Base-by-base conservation (phyloP, 2,888 invertebrate species). In the Hydraecia micacea region DNA sequence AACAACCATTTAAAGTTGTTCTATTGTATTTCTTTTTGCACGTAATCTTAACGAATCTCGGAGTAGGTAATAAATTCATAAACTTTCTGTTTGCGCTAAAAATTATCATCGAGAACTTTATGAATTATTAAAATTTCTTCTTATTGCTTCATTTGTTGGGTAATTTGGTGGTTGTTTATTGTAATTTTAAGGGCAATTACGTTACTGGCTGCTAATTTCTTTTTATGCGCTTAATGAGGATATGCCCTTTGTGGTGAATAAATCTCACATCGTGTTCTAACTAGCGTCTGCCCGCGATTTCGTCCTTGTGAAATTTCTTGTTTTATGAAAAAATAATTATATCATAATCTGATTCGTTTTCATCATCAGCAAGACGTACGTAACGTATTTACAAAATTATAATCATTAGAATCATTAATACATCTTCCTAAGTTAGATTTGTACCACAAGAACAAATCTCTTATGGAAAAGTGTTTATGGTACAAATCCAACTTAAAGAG, bases 111-210 rank as follows among this genome's bases (percentile, higher is more conserved):
- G 60, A 62, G 67, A 87, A 87, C 75, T 88, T 87, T 58, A 62
- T 65, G 67, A 81, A 88, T 88, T 82, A 85, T 84, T 83, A 84
- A 80, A 80, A 79, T 81, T 80, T 68, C 49, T 75, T 67, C 71
- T 68, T 88, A 84, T 88, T 87, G 78, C 81, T 80, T 81, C 78
- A 73, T 80, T 88, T 80, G 87, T 77, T 86, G 25, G 65, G 49
- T 66, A 74, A 77, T 80, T 79, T 63, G 36, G 65, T 74, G 42
- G 60, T 75, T 73, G 63, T 68, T 73, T 74, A 71, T 74, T 55
- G 25, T 25, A 25, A 49, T 63, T 70, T 28, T 36, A 13, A 68
- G 32, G 13, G 25, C n/a, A 28, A 42, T 15, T 25, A 60, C 39
- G 6, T 28, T 15, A 21, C n/a, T 46, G 4, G 36, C 60, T 52